Evolutionary conservation across 2,888 invertebrate species (phyloP).

Genomic region (Calephelis perditalis): DNA sequence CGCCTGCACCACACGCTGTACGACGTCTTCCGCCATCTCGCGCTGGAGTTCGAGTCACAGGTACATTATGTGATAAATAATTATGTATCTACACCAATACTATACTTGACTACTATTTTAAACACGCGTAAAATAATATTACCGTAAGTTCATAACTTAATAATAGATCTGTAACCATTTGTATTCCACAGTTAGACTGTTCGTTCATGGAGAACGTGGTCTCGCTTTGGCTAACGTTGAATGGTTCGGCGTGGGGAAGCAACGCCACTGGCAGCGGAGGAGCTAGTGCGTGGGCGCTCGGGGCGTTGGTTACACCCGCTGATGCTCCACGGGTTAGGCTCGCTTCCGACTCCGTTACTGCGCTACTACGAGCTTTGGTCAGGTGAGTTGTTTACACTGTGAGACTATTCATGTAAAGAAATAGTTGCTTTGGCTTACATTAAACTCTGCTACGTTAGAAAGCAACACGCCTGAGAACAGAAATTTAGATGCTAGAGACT

Average conservation of each 20-base stretch:
- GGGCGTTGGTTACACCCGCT: slow-evolving; percentile 55
- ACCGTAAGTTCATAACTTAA: too few species aligned
- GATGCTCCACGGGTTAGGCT: slow-evolving; percentile 69
- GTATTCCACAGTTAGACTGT: slow-evolving; percentile 78
- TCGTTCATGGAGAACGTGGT: slow-evolving; percentile 90
- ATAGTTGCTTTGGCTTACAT: too few species aligned
- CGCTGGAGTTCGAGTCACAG: slow-evolving; percentile 66
- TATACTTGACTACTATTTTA: too few species aligned
- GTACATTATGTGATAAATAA: slow-evolving; percentile 29
- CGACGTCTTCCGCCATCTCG: slow-evolving; percentile 72
- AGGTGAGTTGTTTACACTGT: slow-evolving; percentile 36
- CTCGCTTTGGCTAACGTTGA: slow-evolving; percentile 92
- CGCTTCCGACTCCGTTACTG: slow-evolving; percentile 63
- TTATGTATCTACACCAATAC: too few species aligned
- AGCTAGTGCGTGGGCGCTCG: slow-evolving; percentile 46
- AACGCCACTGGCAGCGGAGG: slow-evolving; percentile 33
- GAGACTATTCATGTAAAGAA: too few species aligned
- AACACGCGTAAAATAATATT: too few species aligned
- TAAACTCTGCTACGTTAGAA: too few species aligned
- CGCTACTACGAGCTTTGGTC: slow-evolving; percentile 54
- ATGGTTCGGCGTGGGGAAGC: slow-evolving; percentile 77
- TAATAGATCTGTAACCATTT: neutral
- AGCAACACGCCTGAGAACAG: too few species aligned
- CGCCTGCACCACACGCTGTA: slow-evolving; percentile 62
- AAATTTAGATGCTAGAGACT: too few species aligned